Base-by-base conservation (phyloP, 2,113 vertebrate species). In the Pogonocichla stellata region DNA sequence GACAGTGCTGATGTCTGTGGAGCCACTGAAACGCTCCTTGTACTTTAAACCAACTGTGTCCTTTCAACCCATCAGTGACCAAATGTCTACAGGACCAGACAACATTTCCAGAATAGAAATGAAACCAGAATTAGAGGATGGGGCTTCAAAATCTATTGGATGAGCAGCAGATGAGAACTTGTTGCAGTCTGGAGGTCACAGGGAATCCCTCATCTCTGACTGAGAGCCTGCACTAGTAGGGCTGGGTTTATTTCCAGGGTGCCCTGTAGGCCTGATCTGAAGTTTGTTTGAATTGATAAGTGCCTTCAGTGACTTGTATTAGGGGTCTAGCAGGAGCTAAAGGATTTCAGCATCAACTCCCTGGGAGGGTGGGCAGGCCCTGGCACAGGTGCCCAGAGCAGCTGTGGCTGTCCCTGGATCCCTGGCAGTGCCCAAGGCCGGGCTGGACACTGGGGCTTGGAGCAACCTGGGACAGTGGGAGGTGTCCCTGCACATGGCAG, bases 381-480 rank as follows among this genome's bases (percentile, higher is more conserved):
- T 47, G 56, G 40, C 47, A 61, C 73, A 47, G 54, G 7, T 60
- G 19, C 22, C 36, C 62, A 28, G 47, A 86, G 64, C 12, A 61
- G 56, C 64, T 86, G 84, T 5, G 10, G 38, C 54, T 57, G 72
- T 38, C 40, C 36, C 56, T 80, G 77, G 33, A 87, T 10, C 38
- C 64, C 54, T 54, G 64, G n/a, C 8, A 86, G n/a, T 61, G 84
- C 7, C 64, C 38, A 10, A 12, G 47, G 47, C 38, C 56, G 38
- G 73, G n/a, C 0, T 87, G 73, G 36, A 26, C 1, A 5, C 0
- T 50, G 48, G 50, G 25, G 43, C 11, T 34, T 3, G 53, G 64
- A 54, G 47, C n/a, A 38, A 16, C 54, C 54, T 78, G 64, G 28
- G 54, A 4, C 14, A 18, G 47, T 16, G 64, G 38, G 0, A 87